A percentile compares a stretch with the other conserved stretches of the same genome.
These are phyloP conservation scores for Cyrtorhinus lividipennis DNA, from an alignment of 1,140 invertebrate genomes.

Conservation along the genomic window DNA sequence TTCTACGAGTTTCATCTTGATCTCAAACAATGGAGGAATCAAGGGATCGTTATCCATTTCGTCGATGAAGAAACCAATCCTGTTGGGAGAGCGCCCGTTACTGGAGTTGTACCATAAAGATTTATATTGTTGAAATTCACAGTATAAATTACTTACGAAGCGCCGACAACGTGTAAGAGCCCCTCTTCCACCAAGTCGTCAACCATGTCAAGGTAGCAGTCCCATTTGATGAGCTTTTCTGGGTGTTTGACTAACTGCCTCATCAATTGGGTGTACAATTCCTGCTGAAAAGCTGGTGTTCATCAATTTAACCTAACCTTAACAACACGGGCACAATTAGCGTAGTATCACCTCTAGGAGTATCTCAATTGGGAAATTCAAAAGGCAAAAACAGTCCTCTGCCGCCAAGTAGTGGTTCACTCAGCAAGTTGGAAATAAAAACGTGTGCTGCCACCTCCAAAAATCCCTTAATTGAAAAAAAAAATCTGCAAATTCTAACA, in stretches of 20 bases:
- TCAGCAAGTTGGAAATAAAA: too few relatives aligned
- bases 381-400: too few relatives aligned
- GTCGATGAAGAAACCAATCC: conserved; percentile 33
- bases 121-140: background rate
- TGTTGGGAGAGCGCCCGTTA: too few relatives aligned
- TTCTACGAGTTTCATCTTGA: conserved; percentile 44
- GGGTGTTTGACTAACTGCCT: conserved; percentile 20
- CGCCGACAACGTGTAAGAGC: conserved; percentile 37
- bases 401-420: too few relatives aligned
- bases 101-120: background rate
- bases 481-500: too few relatives aligned
- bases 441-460: too few relatives aligned
- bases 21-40: conserved; percentile 40
- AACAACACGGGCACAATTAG: background rate
- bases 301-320: too few relatives aligned
- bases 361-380: too few relatives aligned
- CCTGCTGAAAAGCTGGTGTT: conserved; percentile 7
- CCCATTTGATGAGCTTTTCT: conserved; percentile 35
- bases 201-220: conserved; percentile 44
- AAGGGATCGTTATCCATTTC: conserved; percentile 32
- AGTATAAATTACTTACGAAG: conserved; percentile 15
- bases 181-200: conserved; percentile 44
- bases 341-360: background rate
- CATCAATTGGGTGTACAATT: conserved; percentile 15
- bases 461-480: too few relatives aligned